Conservation (phyloP, 2,888 invertebrate species). For the Caradrina clavipalpis region DNA sequence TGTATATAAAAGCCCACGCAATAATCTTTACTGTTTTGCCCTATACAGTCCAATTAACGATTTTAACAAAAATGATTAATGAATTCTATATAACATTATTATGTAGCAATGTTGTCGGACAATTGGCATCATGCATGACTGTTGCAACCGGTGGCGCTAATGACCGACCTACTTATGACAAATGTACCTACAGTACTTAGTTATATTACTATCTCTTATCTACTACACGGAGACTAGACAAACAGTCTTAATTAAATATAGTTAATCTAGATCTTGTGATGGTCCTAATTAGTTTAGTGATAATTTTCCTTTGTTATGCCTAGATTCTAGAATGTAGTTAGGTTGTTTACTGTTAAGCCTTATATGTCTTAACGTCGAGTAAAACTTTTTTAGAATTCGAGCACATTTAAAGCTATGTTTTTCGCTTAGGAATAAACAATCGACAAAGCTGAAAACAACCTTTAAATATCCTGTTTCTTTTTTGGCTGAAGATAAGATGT, state of each 20-base stretch:
- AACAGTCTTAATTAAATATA: constrained; percentile 56
- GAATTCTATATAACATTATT: constrained; percentile 16
- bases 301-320: constrained; percentile 43
- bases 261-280: constrained; percentile 59
- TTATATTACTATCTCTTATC: constrained; percentile 39
- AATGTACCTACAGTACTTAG: constrained; percentile 5
- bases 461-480: no score
- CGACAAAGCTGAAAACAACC: no score
- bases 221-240: constrained; percentile 31
- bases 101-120: constrained; percentile 23
- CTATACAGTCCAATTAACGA: constrained; percentile 20
- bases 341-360: no score
- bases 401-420: no score
- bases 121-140: constrained; percentile 17
- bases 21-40: neutral
- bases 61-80: constrained; percentile 40
- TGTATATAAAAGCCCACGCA: neutral
- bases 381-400: no score
- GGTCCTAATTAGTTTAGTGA: constrained; percentile 56
- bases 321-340: constrained; percentile 34
- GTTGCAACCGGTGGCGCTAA: constrained; percentile 15
- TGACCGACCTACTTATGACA: constrained; percentile 37
- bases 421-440: no score
- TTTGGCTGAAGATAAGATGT: no score
- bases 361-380: no score